Conservation (phyloP, 2,888 invertebrate genomes). For the Trichogramma evanescens region DNA sequence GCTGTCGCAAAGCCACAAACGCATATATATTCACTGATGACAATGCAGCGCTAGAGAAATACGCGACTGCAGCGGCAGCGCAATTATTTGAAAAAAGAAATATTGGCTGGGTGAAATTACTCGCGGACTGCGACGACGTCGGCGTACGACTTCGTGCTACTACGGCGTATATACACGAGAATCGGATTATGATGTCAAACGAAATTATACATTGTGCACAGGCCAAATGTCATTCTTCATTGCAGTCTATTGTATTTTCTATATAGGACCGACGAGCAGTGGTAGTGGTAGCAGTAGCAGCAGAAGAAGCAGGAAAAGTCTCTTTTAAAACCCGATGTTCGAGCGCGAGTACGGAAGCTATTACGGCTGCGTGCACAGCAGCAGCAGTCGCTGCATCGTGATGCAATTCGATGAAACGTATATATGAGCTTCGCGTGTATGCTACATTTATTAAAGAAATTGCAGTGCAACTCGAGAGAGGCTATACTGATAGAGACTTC, state of each 20-base stretch:
- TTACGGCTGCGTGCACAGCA: constrained; percentile 28
- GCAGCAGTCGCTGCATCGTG: background rate
- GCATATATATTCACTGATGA: constrained; percentile 1
- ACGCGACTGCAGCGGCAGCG: constrained; percentile 2
- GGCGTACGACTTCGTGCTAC: too few species aligned
- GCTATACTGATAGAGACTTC: too few species aligned
- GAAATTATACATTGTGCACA: constrained; percentile 11
- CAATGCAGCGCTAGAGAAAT: constrained; percentile 21
- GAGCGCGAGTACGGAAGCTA: constrained; percentile 23
- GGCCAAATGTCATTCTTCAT: constrained; percentile 18
- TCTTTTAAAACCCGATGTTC: background rate
- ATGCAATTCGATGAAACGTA: constrained; percentile 28
- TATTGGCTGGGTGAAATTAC: constrained; percentile 16
- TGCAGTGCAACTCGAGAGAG: constrained; percentile 29
- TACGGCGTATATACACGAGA: background rate
- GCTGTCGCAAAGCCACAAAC: background rate
- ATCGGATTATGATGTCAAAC: constrained; percentile 3
- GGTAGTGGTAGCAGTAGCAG: too few species aligned
- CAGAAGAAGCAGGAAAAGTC: too few species aligned
- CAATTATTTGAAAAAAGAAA: constrained; percentile 25
- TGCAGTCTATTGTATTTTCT: constrained; percentile 20
- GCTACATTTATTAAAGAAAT: constrained; percentile 44
- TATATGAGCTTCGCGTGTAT: constrained; percentile 23
- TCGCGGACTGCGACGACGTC: background rate
- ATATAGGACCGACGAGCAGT: constrained; percentile 1